Percentiles rank a stretch among this genome's conserved stretches.
phyloP scores from a whole-genome alignment of 1,140 invertebrate species.

The Chelonus insularis region DNA sequence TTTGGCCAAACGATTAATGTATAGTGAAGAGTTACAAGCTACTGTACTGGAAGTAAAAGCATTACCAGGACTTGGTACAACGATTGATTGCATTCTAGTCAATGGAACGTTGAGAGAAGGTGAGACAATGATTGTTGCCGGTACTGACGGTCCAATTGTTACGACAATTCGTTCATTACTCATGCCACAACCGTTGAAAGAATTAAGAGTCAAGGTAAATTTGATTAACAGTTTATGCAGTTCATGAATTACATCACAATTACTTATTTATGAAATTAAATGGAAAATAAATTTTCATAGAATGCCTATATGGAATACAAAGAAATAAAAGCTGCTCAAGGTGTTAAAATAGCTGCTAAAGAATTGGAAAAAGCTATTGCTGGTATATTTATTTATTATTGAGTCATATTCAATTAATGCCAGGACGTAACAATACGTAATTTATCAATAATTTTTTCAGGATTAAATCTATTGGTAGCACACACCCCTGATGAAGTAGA shows the following conservation, averaged over 20 bases:
- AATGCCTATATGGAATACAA: conserved; percentile 96
- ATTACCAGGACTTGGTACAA: conserved; percentile 95
- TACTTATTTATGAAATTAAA: too few species aligned
- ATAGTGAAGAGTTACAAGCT: conserved; percentile 91
- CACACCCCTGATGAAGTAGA: conserved; percentile 94
- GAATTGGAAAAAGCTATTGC: conserved; percentile 98
- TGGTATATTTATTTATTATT: conserved; percentile 56
- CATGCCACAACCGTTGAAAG: conserved; percentile 97
- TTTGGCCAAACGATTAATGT: conserved; percentile 88
- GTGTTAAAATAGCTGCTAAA: conserved; percentile 97
- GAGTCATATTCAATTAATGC: neutral
- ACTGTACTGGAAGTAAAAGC: conserved; percentile 99
- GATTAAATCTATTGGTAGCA: conserved; percentile 85
- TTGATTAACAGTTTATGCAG: neutral
- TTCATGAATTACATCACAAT: too few species aligned
- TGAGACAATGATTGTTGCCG: conserved; percentile 93
- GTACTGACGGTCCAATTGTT: conserved; percentile 96
- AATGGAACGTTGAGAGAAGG: conserved; percentile 93
- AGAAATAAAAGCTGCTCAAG: conserved; percentile 93
- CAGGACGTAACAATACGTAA: conserved; percentile 9
- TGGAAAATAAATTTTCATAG: too few species aligned
- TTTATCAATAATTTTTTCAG: conserved; percentile 44
- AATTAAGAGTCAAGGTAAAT: conserved; percentile 91
- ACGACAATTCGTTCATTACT: conserved; percentile 96
- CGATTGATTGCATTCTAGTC: conserved; percentile 97